phyloP scores from a whole-genome alignment of 1,140 invertebrate species.

The Elymnias hypermnestra region DNA sequence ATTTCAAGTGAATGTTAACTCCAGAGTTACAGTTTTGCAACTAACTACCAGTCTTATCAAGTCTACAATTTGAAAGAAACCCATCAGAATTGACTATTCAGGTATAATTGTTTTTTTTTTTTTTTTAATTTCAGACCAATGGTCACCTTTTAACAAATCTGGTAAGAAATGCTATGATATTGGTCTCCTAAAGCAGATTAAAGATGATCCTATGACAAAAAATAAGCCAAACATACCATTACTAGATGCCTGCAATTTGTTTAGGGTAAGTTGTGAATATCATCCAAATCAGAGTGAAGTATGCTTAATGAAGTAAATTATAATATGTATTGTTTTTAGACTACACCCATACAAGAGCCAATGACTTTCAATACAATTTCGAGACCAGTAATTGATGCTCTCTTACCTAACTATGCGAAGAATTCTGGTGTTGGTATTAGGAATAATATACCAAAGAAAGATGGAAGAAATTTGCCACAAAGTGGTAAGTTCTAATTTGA shows the following conservation, averaged over 20 bases:
- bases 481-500: constrained; percentile 39
- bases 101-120: too few relatives aligned
- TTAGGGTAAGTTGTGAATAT: constrained; percentile 39
- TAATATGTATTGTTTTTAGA: constrained; percentile 24
- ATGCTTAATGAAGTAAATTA: too few relatives aligned
- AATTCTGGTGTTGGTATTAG: constrained; percentile 38
- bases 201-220: constrained; percentile 83
- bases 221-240: constrained; percentile 81
- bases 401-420: constrained; percentile 58
- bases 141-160: constrained; percentile 87
- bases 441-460: constrained; percentile 51
- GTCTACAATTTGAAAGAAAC: too few relatives aligned
- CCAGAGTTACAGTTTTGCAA: too few relatives aligned
- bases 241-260: constrained; percentile 56
- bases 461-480: constrained; percentile 46
- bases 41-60: too few relatives aligned
- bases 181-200: constrained; percentile 85
- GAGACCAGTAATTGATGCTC: constrained; percentile 53
- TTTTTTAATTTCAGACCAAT: constrained; percentile 80
- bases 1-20: too few relatives aligned
- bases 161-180: constrained; percentile 90
- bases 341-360: constrained; percentile 49
- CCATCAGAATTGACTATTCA: too few relatives aligned
- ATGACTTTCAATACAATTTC: constrained; percentile 49
- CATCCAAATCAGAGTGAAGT: too few relatives aligned